These are phyloP conservation scores for Drosophila cyrtoloma DNA, from an alignment of 2,888 invertebrate species.

Conservation along the genomic window DNA sequence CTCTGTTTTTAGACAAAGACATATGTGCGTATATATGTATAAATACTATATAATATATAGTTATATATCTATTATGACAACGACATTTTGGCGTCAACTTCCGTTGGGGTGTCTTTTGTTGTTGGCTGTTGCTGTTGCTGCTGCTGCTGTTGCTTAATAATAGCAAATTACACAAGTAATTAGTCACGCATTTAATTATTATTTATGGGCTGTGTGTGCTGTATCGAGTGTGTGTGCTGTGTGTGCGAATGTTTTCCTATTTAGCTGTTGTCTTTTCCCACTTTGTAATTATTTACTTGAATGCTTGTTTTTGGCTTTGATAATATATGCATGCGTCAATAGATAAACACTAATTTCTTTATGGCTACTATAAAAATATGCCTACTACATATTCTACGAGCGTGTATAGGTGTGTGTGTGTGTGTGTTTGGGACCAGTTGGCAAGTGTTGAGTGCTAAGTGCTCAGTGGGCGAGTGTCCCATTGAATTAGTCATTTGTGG, in stretches of 20 bases:
- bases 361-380: slow-evolving; percentile 23
- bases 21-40: background rate
- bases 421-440: slow-evolving; percentile 1
- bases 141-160: slow-evolving; percentile 64
- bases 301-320: slow-evolving; percentile 49
- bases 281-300: slow-evolving; percentile 72
- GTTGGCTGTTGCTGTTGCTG: slow-evolving; percentile 28
- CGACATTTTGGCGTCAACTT: slow-evolving; percentile 56
- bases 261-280: slow-evolving; percentile 23
- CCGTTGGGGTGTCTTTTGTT: slow-evolving; percentile 44
- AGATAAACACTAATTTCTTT: slow-evolving; percentile 52
- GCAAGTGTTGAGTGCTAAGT: background rate
- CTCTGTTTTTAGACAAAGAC: background rate
- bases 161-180: slow-evolving; percentile 81
- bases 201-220: slow-evolving; percentile 61
- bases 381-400: background rate
- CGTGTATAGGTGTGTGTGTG: background rate
- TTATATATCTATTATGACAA: slow-evolving; percentile 55
- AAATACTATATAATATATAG: background rate
- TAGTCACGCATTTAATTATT: slow-evolving; percentile 82
- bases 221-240: background rate
- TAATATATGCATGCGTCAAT: slow-evolving; percentile 57
- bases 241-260: slow-evolving; percentile 44
- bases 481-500: slow-evolving; percentile 23
- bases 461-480: slow-evolving; percentile 4